These are phyloP conservation scores for Caerostris extrusa DNA, from an alignment of 1,140 invertebrate species.

Conservation along the genomic window DNA sequence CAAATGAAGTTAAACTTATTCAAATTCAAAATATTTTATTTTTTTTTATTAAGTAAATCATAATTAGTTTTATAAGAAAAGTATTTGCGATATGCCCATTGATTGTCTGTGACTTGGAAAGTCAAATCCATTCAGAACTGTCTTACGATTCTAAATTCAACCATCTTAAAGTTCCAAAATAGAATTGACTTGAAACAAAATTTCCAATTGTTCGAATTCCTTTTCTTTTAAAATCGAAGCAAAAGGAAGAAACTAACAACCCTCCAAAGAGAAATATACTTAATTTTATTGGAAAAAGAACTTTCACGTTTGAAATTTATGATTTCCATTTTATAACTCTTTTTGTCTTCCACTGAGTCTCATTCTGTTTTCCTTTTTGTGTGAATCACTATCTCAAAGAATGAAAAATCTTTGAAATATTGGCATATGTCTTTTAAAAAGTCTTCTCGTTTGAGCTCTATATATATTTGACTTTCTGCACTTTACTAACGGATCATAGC, in stretches of 20 bases:
- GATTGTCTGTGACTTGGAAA: not conserved
- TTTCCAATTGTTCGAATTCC: not conserved
- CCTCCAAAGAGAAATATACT: conserved; percentile 11
- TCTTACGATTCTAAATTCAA: not conserved
- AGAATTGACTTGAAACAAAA: conserved; percentile 15
- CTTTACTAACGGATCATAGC: not conserved
- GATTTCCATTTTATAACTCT: not conserved
- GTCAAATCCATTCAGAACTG: not conserved
- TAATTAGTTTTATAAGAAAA: no score
- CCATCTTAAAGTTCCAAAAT: not conserved
- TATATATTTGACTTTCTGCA: conserved; percentile 26
- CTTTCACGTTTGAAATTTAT: not conserved
- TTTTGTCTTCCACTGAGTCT: not conserved
- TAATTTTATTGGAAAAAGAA: conserved; percentile 32
- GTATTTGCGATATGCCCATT: not conserved
- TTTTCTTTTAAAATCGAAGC: not conserved
- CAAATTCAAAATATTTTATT: no score
- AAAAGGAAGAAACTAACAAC: not conserved
- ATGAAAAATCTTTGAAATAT: not conserved
- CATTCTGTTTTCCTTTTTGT: not conserved
- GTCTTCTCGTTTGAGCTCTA: not conserved
- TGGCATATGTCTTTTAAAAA: not conserved
- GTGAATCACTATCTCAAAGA: not conserved
- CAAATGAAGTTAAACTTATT: no score
- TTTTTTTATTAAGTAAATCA: no score